Base-by-base conservation (phyloP, 2,888 invertebrate species). In the Monoplex corrugatus region DNA sequence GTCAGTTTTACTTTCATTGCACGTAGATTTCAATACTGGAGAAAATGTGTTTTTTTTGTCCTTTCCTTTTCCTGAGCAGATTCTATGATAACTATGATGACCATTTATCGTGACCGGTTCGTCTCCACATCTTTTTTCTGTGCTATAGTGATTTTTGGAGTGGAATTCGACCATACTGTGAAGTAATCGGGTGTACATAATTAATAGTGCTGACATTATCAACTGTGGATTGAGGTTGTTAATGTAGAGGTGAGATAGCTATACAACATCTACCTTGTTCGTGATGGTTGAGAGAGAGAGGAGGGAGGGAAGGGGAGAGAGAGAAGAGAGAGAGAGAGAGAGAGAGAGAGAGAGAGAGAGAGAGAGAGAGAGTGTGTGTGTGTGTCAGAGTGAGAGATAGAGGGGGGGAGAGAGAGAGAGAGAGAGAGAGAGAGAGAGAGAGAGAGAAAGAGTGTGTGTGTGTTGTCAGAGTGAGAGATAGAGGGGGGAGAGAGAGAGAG, bases 281-380 rank as follows among this genome's bases (percentile, higher is more conserved):
- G 57, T 5, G 86, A 57, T 35, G 6, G 57, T 68, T 68, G 68
- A 40, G 68, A 63, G 72, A 13, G 86, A 63, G 68, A 40, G 68
- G 40, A 72, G 38, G 43, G 72, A n/a, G n/a, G n/a, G n/a, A n/a
- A n/a, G n/a, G n/a, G n/a, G n/a, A n/a, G n/a, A n/a, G n/a, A n/a
- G n/a, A n/a, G n/a, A n/a, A n/a, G 72, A 86, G 86, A 72, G 86
- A 68, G 13, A 63, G 38, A 72, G 38, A 86, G 86, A 86, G 35
- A 72, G 72, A 86, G 68, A 86, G 35, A 40, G 35, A 86, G 57
- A 86, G 68, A 0, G 68, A 68, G 68, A 68, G 68, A 5, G 68
- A 68, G 19, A n/a, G n/a, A n/a, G n/a, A n/a, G n/a, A n/a, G n/a
- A n/a, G n/a, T n/a, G n/a, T n/a, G n/a, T n/a, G n/a, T 50, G 8